Base-by-base conservation (phyloP, 2,888 invertebrate genomes). In the Acleris holmiana region DNA sequence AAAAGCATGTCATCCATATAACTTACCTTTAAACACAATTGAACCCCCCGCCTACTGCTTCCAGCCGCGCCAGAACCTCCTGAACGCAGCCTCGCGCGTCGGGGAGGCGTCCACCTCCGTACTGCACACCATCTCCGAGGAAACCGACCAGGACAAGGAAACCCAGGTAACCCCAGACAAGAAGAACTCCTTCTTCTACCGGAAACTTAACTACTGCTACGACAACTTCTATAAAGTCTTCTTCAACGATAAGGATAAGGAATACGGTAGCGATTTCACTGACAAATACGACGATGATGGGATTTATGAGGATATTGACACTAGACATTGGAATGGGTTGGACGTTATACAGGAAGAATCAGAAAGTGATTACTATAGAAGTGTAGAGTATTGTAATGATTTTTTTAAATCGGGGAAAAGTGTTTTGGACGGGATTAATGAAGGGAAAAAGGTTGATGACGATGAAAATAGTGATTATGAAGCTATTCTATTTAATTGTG, bases 71-170 rank as follows among this genome's bases (percentile, higher is more conserved):
- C 98, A 99, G 89, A 97, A 95, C 82, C 94, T 99, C 40, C 94
- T 99, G 57, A 98, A 97, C 83, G 99, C 99, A 0, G 99, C 99
- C 0, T 98, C 98, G 15, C 95, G 97, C 68, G 98, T 99, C 53
- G 99, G 99, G 10, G 99, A 99, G 84, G 98, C 99, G 0, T 98
- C 98, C 66, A 97, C 98, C 54, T 96, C 97, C 76, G 98, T 99
- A 0, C 94, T 99, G 59, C 95, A 97, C 77, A 98, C 97, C 60
- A 98, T 99, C 83, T 98, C 97, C 17, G 98, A 98, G 77, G 98
- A 98, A 67, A 96, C 96, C n/a, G 95, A 95, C 15, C 95, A 96
- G 70, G 96, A 95, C 83, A 95, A 96, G 73, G 97, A 97, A 75
- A 93, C 97, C 0, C 96, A 95, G 93, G 93, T 93, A 93, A 88